Base-by-base conservation (phyloP, 2,888 invertebrate genomes). In the Glomeris marginata region DNA sequence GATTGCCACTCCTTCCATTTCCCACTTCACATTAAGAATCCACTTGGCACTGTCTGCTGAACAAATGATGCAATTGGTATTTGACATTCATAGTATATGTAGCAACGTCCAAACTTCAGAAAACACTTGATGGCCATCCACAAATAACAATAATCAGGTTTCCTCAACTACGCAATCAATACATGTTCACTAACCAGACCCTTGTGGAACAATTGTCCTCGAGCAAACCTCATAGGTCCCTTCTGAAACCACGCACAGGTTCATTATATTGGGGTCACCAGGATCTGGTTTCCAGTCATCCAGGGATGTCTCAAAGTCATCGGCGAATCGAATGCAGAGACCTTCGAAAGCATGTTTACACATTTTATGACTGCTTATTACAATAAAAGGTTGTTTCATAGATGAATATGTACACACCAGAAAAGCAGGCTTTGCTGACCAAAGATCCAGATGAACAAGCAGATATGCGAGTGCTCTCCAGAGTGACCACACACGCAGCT, bases 1-100 rank as follows among this genome's bases (percentile, higher is more conserved):
- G 56, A 95, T 91, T 63, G 94, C 94, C 8, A 95, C 91, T 45
- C 98, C 98, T 66, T 95, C 90, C 98, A 98, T 98, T 70, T 95
- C 86, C 92, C 97, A 97, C 56, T 90, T 84, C 1, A 98, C 92
- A 68, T 95, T 95, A 51, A 98, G 72, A 62, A 95, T 79, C 97
- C 97, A 98, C 65, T 97, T 95, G 2, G 97, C 95, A 68, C 94
- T 88, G 66, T 87, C 87, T 77, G 65, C 41, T 15, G 35, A 43
- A 49, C n/a, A 45, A 45, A 28, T 16, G 15, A 6, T 2, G 36
- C 36, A 34, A 36, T 36, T 11, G 18, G 18, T 16, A 38, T 15
- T 16, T 38, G 36, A 11, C 13, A 11, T 36, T 36, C 11, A 36
- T 11, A 36, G 11, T 13, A 11, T 36, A 11, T 11, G 36, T 36